phyloP scores from a whole-genome alignment of 1,140 invertebrate genomes.

The Dendrolimus punctatus region DNA sequence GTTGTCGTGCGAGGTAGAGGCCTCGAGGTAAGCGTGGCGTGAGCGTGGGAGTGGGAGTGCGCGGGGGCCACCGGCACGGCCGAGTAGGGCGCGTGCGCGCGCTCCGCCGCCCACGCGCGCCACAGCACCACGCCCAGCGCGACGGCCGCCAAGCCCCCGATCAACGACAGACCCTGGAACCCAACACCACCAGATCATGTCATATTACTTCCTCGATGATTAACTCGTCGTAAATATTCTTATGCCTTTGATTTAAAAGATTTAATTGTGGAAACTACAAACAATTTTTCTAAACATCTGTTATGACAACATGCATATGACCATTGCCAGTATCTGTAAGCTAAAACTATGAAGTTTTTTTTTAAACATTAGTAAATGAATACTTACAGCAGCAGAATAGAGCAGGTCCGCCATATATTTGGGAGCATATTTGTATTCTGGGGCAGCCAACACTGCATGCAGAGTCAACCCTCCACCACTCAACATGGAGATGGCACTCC shows the following conservation, averaged over 20 bases:
- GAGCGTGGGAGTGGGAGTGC: not conserved
- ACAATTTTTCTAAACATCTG: no score
- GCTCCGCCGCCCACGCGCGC: conserved; percentile 11
- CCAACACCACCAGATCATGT: not conserved
- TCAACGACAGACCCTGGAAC: conserved; percentile 17
- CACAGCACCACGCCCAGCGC: conserved; percentile 14
- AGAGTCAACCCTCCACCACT: conserved; percentile 30
- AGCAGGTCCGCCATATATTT: conserved; percentile 17
- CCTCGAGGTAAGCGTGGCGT: conserved; percentile 11
- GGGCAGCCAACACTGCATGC: conserved; percentile 25
- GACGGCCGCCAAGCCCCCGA: conserved; percentile 14
- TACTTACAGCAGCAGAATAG: conserved; percentile 26
- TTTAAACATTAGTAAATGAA: no score
- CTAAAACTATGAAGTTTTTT: no score
- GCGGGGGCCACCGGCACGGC: conserved; percentile 28
- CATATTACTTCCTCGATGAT: no score
- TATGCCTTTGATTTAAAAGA: no score
- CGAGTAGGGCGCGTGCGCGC: conserved; percentile 32
- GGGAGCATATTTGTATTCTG: conserved; percentile 26
- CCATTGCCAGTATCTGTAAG: no score
- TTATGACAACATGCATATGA: no score
- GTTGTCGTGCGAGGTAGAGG: conserved; percentile 33
- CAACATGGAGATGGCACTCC: conserved; percentile 34
- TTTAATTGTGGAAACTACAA: no score
- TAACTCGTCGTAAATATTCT: no score